Evolutionary conservation across 2,888 invertebrate species (phyloP).

Genomic region (Tupiocoris notatus): DNA sequence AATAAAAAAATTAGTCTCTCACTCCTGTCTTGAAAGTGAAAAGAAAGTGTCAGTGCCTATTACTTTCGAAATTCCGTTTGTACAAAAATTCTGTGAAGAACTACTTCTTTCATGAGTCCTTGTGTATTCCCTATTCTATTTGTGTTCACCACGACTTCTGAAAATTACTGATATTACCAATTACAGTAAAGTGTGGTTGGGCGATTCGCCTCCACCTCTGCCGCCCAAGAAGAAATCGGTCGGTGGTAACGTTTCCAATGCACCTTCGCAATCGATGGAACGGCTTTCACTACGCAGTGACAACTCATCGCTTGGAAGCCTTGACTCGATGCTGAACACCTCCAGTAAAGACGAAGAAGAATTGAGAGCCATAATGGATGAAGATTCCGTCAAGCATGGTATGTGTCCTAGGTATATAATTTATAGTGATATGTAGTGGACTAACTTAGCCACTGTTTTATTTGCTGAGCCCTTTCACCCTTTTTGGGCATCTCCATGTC

Average conservation of each 20-base stretch:
- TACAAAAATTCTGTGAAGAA: too few relatives aligned
- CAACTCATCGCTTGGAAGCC: slow-evolving; percentile 70
- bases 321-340: slow-evolving; percentile 84
- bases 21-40: too few relatives aligned
- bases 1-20: too few relatives aligned
- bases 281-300: slow-evolving; percentile 64
- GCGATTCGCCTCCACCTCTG: slow-evolving; percentile 61
- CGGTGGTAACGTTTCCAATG: slow-evolving; percentile 16
- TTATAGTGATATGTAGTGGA: too few relatives aligned
- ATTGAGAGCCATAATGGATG: slow-evolving; percentile 59
- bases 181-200: slow-evolving; percentile 47
- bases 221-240: slow-evolving; percentile 58
- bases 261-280: slow-evolving; percentile 49
- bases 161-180: background rate
- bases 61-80: too few relatives aligned
- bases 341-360: slow-evolving; percentile 77
- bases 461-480: background rate
- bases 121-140: too few relatives aligned
- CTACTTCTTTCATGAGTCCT: too few relatives aligned
- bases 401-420: too few relatives aligned
- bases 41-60: too few relatives aligned
- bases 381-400: slow-evolving; percentile 46
- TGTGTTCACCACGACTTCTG: background rate
- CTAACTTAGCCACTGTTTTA: too few relatives aligned
- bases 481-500: too few relatives aligned